Evolutionary conservation across 92 coral and sea anemone genomes (phyloP).

Genomic region (Desmophyllum pertusum): DNA sequence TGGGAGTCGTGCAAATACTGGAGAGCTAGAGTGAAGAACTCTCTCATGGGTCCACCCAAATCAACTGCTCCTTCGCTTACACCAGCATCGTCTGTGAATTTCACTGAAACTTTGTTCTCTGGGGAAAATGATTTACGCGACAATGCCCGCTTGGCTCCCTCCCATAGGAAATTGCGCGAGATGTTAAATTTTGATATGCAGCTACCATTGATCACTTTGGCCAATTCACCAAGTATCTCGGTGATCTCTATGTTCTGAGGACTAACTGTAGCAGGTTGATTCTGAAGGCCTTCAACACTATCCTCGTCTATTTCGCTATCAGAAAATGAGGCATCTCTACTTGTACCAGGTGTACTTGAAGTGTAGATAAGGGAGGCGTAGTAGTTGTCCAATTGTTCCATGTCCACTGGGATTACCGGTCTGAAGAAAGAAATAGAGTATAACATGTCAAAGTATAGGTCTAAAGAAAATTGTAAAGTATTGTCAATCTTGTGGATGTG

Average conservation of each 20-base stretch:
- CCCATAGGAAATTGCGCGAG: slow-evolving; percentile 64
- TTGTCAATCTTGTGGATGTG: no score
- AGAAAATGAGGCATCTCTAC: background rate
- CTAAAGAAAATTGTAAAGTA: no score
- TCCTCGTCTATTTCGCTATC: slow-evolving; percentile 20
- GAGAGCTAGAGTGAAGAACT: slow-evolving; percentile 60
- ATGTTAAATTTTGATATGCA: slow-evolving; percentile 62
- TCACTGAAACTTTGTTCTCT: slow-evolving; percentile 47
- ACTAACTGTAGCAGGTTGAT: background rate
- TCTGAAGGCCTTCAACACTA: slow-evolving; percentile 2
- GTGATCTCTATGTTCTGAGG: slow-evolving; percentile 11
- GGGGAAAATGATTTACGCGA: slow-evolving; percentile 66
- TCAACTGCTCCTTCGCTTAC: slow-evolving; percentile 70
- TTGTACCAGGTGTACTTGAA: background rate
- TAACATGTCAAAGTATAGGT: no score
- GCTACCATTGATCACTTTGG: slow-evolving; percentile 36
- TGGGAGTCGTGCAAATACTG: slow-evolving; percentile 53
- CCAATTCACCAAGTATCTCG: slow-evolving; percentile 35
- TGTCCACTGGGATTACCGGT: background rate
- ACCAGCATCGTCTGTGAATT: slow-evolving; percentile 66
- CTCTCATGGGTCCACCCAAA: slow-evolving; percentile 46
- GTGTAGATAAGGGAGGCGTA: slow-evolving; percentile 46
- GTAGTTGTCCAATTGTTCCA: slow-evolving; percentile 16
- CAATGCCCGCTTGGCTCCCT: slow-evolving; percentile 64
- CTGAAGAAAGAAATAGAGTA: background rate